Percentiles rank a stretch among this genome's conserved stretches.
phyloP scores from a whole-genome alignment of 1,140 invertebrate species.

The Drosophila serrata region DNA sequence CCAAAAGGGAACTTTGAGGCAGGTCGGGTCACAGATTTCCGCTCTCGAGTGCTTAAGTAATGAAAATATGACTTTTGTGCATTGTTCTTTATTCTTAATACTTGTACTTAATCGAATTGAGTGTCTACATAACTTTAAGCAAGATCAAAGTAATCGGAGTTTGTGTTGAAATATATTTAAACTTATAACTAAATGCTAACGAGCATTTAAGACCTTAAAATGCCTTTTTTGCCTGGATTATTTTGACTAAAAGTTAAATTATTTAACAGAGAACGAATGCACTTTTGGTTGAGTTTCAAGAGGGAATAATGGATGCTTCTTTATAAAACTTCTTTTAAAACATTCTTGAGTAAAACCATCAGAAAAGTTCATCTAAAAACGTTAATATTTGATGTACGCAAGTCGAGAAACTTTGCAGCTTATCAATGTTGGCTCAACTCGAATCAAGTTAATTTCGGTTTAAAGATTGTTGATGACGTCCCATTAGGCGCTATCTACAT shows the following conservation, averaged over 20 bases:
- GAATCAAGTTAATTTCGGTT: conserved; percentile 32
- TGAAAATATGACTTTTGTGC: conserved; percentile 27
- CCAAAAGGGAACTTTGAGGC: conserved; percentile 24
- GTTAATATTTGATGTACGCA: conserved; percentile 4
- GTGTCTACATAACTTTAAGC: neutral
- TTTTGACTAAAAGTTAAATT: neutral
- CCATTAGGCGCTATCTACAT: conserved; percentile 39
- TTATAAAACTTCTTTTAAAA: neutral
- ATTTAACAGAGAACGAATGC: neutral
- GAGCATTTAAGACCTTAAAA: neutral
- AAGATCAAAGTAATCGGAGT: neutral
- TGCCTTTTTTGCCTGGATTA: neutral
- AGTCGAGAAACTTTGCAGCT: conserved; percentile 7
- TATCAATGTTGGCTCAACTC: conserved; percentile 4
- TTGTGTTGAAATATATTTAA: neutral
- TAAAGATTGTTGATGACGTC: conserved; percentile 35
- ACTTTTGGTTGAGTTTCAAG: neutral
- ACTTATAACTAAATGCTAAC: too few relatives aligned
- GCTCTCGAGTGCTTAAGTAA: conserved; percentile 36
- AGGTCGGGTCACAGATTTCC: conserved; percentile 31
- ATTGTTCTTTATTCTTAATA: neutral
- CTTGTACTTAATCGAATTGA: conserved; percentile 18
- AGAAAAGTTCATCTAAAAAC: neutral
- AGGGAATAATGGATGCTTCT: neutral
- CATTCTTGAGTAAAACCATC: neutral